phyloP scores from a whole-genome alignment of 2,113 vertebrate species.

The Rhinoderma darwinii region DNA sequence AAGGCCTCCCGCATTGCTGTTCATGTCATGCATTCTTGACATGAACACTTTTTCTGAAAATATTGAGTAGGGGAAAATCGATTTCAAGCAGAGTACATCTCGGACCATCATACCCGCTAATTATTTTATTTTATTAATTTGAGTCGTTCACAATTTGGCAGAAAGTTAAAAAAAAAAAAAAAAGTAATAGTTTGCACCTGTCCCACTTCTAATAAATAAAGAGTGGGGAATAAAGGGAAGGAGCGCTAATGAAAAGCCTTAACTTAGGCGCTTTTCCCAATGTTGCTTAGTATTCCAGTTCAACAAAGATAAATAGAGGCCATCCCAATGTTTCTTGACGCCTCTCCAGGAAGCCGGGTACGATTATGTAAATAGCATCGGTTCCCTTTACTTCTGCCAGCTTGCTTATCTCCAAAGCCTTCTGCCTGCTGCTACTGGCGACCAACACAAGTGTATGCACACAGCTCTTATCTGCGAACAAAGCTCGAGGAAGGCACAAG shows the following conservation, averaged over 20 bases:
- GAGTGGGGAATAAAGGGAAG: slow-evolving; percentile 44
- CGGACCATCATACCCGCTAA: slow-evolving; percentile 59
- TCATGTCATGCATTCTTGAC: background rate
- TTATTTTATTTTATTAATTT: slow-evolving; percentile 27
- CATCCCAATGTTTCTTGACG: slow-evolving; percentile 77
- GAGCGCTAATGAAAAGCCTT: slow-evolving; percentile 78
- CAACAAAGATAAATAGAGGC: slow-evolving; percentile 82
- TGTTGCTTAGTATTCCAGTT: slow-evolving; percentile 81
- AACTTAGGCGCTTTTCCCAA: slow-evolving; percentile 76
- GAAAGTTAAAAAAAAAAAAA: slow-evolving; percentile 47
- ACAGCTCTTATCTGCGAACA: slow-evolving; percentile 82
- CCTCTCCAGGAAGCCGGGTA: slow-evolving; percentile 79
- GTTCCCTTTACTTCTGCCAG: slow-evolving; percentile 74
- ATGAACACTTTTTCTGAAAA: background rate
- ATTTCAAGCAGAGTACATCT: slow-evolving; percentile 51
- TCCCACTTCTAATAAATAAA: slow-evolving; percentile 75
- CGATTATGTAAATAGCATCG: slow-evolving; percentile 81
- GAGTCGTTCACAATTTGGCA: slow-evolving; percentile 71
- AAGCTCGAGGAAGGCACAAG: slow-evolving; percentile 72
- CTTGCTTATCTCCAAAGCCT: slow-evolving; percentile 84
- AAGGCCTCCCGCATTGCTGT: background rate
- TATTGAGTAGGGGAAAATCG: background rate
- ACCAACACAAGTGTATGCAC: slow-evolving; percentile 70
- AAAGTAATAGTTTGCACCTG: slow-evolving; percentile 75
- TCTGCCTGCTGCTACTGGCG: slow-evolving; percentile 81